A percentile compares a stretch with the other conserved stretches of the same genome.
Conservation (phyloP, 2,888 invertebrate genomes). For the Escarpia spicata region DNA sequence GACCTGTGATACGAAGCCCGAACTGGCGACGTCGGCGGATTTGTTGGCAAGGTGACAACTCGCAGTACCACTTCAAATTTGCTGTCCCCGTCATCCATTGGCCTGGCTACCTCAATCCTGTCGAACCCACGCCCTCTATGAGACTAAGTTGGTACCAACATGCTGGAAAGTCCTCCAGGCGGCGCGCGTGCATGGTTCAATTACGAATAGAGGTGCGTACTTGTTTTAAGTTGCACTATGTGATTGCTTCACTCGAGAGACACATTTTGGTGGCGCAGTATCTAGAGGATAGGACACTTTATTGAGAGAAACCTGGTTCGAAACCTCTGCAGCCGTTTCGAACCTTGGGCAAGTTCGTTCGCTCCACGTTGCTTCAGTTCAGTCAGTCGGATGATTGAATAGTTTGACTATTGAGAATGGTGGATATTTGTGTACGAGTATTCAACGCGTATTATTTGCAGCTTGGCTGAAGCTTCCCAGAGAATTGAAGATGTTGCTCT, state of each 20-base stretch:
- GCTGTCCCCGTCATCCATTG: neutral
- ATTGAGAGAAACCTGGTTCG: too few relatives aligned
- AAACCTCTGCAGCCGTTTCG: too few relatives aligned
- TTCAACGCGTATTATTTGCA: too few relatives aligned
- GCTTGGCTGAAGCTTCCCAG: too few relatives aligned
- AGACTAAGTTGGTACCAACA: neutral
- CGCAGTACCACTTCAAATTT: neutral
- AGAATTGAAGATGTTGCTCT: too few relatives aligned
- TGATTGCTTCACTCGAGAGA: neutral
- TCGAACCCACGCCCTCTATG: neutral
- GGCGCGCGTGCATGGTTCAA: neutral
- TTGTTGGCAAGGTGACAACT: neutral
- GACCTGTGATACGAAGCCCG: neutral
- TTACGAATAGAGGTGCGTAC: neutral
- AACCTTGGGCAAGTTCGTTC: too few relatives aligned
- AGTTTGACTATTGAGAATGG: too few relatives aligned
- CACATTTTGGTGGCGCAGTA: too few relatives aligned
- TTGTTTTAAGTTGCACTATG: neutral
- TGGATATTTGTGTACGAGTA: too few relatives aligned
- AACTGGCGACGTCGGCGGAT: neutral
- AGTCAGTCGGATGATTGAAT: too few relatives aligned
- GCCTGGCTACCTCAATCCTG: neutral
- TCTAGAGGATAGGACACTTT: too few relatives aligned
- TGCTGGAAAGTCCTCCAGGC: neutral
- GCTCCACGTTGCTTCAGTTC: too few relatives aligned